Evolutionary conservation across 2,797 vertebrate genomes (phyloP).

Genomic region (Sylvia borin): DNA sequence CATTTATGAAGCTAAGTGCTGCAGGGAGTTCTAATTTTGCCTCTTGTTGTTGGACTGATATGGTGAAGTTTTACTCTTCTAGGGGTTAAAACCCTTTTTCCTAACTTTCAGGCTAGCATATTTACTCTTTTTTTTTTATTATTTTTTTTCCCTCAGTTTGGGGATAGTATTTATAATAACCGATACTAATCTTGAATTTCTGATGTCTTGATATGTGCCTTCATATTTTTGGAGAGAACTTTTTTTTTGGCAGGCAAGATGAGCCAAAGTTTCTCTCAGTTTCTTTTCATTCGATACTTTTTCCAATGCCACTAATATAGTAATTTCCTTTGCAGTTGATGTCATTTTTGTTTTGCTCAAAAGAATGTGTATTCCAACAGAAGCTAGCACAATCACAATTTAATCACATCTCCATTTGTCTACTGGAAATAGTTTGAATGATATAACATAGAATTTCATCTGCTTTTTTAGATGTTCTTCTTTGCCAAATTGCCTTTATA

Average conservation of each 20-base stretch:
- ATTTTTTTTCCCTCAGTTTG: not conserved
- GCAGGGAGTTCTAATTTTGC: not conserved
- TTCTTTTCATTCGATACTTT: not conserved
- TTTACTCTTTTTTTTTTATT: not conserved
- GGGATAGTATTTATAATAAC: not conserved
- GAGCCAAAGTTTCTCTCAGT: not conserved
- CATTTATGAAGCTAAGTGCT: not conserved
- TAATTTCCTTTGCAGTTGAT: not conserved
- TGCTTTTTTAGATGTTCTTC: not conserved
- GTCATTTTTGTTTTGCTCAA: not conserved
- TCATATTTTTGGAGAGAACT: not conserved
- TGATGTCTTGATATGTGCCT: not conserved
- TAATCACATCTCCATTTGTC: not conserved
- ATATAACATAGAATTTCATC: not conserved
- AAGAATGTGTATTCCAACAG: not conserved
- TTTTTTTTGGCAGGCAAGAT: not conserved
- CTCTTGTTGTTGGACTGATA: not conserved
- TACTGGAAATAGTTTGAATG: not conserved
- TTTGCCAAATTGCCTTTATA: constrained; percentile 2
- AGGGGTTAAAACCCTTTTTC: not conserved
- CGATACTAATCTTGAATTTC: not conserved
- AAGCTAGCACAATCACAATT: not conserved
- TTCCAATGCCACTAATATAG: not conserved
- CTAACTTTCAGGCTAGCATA: not conserved
- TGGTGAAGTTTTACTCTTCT: not conserved